A percentile compares a stretch with the other conserved stretches of the same genome.
These are phyloP conservation scores for Anas platyrhynchos DNA, from an alignment of 2,113 vertebrate genomes.

Conservation along the genomic window DNA sequence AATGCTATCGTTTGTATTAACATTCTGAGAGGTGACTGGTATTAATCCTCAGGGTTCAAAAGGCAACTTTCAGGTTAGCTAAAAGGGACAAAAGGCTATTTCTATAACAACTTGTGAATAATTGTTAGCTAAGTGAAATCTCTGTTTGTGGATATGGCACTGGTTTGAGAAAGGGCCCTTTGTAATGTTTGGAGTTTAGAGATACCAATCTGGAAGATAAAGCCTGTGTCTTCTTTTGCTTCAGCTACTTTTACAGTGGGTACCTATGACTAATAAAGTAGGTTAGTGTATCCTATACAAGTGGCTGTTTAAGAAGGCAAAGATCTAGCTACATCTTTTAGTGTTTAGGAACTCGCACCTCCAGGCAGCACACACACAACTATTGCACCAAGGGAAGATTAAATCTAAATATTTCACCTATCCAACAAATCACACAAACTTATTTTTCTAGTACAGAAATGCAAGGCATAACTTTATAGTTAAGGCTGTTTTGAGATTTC, in stretches of 20 bases:
- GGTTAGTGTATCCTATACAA: background rate
- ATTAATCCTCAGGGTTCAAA: background rate
- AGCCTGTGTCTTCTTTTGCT: background rate
- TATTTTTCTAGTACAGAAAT: background rate
- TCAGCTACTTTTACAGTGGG: background rate
- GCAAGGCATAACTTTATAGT: background rate
- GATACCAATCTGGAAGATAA: background rate
- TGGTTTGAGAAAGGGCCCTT: background rate
- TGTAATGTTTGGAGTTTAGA: background rate
- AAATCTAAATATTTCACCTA: background rate
- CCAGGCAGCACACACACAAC: fast-evolving
- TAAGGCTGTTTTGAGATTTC: background rate
- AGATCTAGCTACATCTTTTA: background rate
- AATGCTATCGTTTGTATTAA: background rate
- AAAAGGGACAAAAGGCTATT: background rate
- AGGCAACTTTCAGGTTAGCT: background rate
- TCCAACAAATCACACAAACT: background rate
- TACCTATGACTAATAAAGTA: background rate
- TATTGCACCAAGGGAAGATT: background rate
- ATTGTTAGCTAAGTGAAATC: background rate
- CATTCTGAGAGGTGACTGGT: background rate
- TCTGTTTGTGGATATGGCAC: no score
- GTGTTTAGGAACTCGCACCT: background rate
- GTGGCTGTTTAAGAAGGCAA: background rate
- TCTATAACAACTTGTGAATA: background rate